Percentiles rank a stretch among this genome's conserved stretches.
Conservation (phyloP, 2,113 vertebrate species). For the Oryctolagus cuniculus region DNA sequence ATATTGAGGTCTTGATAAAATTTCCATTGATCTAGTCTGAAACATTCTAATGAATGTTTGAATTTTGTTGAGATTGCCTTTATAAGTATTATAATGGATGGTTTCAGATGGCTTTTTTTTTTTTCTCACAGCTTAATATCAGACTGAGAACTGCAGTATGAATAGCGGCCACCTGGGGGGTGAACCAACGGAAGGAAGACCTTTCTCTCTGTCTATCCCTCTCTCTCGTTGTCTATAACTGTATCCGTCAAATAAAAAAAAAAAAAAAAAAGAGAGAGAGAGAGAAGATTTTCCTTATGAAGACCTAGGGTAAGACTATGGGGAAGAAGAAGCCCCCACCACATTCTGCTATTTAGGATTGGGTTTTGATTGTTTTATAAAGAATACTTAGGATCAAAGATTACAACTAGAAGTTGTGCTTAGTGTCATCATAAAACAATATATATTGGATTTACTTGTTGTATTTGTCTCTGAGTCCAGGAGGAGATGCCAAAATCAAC, state of each 20-base stretch:
- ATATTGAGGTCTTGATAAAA: conserved; percentile 10
- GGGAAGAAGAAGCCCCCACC: not conserved
- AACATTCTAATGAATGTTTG: conserved; percentile 20
- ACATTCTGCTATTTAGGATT: not conserved
- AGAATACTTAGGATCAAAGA: not conserved
- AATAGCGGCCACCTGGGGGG: not conserved
- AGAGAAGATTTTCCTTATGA: not conserved
- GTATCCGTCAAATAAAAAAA: no score
- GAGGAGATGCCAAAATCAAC: not conserved
- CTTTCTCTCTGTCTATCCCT: no score
- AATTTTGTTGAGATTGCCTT: conserved; percentile 39
- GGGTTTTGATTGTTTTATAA: conserved; percentile 40
- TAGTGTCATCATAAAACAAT: not conserved
- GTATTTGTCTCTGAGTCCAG: not conserved
- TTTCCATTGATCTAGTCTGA: not conserved
- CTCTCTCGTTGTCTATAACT: no score
- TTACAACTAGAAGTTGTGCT: not conserved
- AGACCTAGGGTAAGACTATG: not conserved
- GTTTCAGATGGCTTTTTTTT: not conserved
- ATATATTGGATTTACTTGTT: not conserved
- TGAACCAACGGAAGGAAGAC: no score
- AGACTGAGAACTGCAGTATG: not conserved
- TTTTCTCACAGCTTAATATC: conserved; percentile 23
- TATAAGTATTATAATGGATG: not conserved
- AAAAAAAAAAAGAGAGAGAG: no score